Percentiles rank a stretch among this genome's conserved stretches.
Evolutionary conservation across 1,140 invertebrate genomes (phyloP).

Genomic region (Drosophila triauraria): DNA sequence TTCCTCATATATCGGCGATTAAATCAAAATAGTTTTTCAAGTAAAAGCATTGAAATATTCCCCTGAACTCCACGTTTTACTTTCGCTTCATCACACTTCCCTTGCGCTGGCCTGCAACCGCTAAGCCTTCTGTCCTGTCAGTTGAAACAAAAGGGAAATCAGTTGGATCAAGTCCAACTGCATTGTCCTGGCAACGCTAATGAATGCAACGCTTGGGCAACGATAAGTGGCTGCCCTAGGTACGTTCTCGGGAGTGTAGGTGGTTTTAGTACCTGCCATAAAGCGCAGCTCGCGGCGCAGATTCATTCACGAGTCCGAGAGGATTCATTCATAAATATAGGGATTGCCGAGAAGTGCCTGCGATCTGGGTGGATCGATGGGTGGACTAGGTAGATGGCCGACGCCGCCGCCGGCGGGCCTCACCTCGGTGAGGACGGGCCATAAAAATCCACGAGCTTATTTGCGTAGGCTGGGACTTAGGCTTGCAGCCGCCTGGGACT

Average conservation of each 20-base stretch:
- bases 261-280: conserved; percentile 70
- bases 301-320: conserved; percentile 63
- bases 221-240: conserved; percentile 24
- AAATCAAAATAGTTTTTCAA: no score
- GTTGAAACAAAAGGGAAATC: conserved; percentile 77
- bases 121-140: conserved; percentile 69
- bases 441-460: conserved; percentile 73
- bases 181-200: conserved; percentile 72
- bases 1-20: no score
- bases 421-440: conserved; percentile 20
- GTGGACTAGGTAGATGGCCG: conserved; percentile 31
- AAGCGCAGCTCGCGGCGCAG: conserved; percentile 30
- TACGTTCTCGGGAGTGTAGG: conserved; percentile 38
- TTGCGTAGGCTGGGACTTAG: conserved; percentile 75
- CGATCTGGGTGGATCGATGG: conserved; percentile 38
- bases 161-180: conserved; percentile 71
- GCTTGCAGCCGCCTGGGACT: conserved; percentile 69
- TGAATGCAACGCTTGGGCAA: conserved; percentile 62
- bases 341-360: conserved; percentile 32
- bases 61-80: neutral
- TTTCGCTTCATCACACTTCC: conserved; percentile 9
- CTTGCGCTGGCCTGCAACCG: neutral
- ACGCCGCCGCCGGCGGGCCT: neutral
- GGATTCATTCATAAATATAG: conserved; percentile 75
- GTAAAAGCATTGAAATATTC: neutral